Conservation (phyloP, 2,888 invertebrate species). For the Steinernema scapterisci region DNA sequence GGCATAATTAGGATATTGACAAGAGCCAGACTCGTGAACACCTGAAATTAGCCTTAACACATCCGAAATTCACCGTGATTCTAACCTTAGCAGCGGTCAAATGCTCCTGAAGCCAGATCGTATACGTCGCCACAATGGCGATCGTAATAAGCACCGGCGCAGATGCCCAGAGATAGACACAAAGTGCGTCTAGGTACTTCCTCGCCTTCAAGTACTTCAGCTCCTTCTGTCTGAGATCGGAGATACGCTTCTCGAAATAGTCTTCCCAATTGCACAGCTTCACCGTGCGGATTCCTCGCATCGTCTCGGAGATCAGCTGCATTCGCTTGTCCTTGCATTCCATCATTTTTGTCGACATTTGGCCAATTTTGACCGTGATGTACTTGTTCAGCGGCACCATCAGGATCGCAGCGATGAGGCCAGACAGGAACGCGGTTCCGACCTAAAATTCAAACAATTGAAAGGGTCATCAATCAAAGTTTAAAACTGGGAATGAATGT, state of each 20-base stretch:
- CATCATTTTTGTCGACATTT: constrained; percentile 85
- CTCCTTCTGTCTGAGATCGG: constrained; percentile 47
- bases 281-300: constrained; percentile 85
- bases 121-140: constrained; percentile 70
- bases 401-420: constrained; percentile 82
- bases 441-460: too few species aligned
- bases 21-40: constrained; percentile 90
- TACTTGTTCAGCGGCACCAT: constrained; percentile 90
- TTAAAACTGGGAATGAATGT: too few species aligned
- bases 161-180: constrained; percentile 98
- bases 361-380: constrained; percentile 85
- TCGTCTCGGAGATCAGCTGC: constrained; percentile 80
- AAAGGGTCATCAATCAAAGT: too few species aligned
- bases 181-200: constrained; percentile 87
- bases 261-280: constrained; percentile 93
- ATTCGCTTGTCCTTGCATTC: constrained; percentile 86
- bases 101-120: constrained; percentile 73
- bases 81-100: constrained; percentile 83
- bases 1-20: constrained; percentile 94
- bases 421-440: constrained; percentile 87
- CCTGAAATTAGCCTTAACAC: constrained; percentile 70
- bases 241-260: constrained; percentile 74
- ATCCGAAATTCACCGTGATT: too few species aligned
- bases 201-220: constrained; percentile 72
- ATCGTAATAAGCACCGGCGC: constrained; percentile 80